Evolutionary conservation across 2,888 invertebrate species (phyloP).

Genomic region (Julus scandinavius): DNA sequence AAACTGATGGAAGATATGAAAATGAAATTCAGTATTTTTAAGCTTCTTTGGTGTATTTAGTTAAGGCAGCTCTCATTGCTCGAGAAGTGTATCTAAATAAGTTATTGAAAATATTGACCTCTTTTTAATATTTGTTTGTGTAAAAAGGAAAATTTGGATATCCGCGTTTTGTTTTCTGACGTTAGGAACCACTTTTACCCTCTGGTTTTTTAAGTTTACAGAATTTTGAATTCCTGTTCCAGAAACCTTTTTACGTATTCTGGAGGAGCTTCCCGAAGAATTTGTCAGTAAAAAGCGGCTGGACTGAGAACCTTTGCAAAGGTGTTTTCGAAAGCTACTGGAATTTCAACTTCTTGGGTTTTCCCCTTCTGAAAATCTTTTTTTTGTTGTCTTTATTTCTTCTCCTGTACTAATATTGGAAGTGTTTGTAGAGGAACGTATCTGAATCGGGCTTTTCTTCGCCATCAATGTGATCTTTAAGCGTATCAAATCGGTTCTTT

Average conservation of each 20-base stretch:
- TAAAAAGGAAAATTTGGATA: not conserved
- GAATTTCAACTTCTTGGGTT: not conserved
- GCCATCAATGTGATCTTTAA: constrained; percentile 33
- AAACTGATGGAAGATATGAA: no score
- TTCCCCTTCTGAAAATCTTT: not conserved
- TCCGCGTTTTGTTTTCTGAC: not conserved
- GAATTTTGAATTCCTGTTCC: not conserved
- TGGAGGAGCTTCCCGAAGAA: not conserved
- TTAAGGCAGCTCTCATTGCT: no score
- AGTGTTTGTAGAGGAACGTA: constrained; percentile 2
- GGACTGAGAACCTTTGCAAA: not conserved
- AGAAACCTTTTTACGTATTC: not conserved
- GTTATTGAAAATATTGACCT: no score
- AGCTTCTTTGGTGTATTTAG: no score
- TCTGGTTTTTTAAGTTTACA: not conserved
- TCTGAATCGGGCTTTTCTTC: constrained; percentile 17
- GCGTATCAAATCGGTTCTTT: constrained; percentile 21
- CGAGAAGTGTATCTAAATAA: no score
- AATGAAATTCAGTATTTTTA: no score
- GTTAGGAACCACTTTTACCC: no score
- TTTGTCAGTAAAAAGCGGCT: no score
- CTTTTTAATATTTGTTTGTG: no score
- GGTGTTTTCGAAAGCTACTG: not conserved
- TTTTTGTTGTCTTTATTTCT: constrained; percentile 2
- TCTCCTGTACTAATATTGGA: constrained; percentile 13